A percentile compares a stretch with the other conserved stretches of the same genome.
phyloP scores from a whole-genome alignment of 2,797 vertebrate genomes.

The Stomatorhinus walkeri region DNA sequence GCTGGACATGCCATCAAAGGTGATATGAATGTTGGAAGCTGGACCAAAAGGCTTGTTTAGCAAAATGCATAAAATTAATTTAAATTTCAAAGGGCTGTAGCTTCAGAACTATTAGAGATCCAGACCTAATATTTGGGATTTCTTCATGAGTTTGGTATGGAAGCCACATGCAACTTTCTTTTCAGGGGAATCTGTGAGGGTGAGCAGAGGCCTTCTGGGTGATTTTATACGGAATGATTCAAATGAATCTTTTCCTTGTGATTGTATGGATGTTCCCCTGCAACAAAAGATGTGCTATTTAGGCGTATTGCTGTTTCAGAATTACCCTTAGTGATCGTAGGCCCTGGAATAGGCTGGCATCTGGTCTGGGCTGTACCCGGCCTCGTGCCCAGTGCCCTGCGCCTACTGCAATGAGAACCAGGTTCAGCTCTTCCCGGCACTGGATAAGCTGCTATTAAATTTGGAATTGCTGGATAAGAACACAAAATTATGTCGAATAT shows the following conservation, averaged over 20 bases:
- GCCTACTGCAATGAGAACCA: not conserved
- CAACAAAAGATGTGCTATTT: not conserved
- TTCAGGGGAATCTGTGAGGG: not conserved
- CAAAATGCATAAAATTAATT: not conserved
- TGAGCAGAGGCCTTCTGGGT: not conserved
- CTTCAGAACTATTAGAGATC: not conserved
- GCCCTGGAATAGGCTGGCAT: not conserved
- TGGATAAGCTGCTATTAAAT: not conserved
- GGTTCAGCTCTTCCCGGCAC: not conserved
- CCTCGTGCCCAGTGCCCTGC: not conserved
- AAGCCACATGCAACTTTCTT: not conserved
- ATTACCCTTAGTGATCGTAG: not conserved
- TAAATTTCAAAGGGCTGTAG: not conserved
- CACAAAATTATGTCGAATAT: not conserved
- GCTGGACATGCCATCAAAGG: not conserved
- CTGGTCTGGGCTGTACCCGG: not conserved
- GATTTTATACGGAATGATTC: not conserved
- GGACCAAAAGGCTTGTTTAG: not conserved
- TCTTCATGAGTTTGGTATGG: not conserved
- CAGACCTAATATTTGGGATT: not conserved
- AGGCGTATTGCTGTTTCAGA: not conserved
- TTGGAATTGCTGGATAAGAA: not conserved
- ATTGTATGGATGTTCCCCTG: not conserved
- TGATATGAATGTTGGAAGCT: not conserved
- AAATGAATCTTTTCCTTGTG: not conserved